Evolutionary conservation across 2,888 invertebrate genomes (phyloP).

Genomic region (Cephalotes varians): DNA sequence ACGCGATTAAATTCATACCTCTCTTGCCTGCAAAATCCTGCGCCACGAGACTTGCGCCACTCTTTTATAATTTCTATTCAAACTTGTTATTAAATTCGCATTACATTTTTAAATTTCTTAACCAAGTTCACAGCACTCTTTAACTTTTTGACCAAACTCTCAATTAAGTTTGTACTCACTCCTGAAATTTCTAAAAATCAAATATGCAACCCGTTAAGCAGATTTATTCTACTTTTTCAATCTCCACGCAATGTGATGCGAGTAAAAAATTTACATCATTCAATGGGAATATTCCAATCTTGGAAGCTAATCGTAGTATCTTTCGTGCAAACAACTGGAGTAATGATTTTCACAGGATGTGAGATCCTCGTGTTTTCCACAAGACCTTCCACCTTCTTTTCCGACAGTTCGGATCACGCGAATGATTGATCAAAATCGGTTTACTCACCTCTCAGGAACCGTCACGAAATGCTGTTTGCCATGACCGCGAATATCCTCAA

Average conservation of each 20-base stretch:
- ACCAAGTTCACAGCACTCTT: constrained; percentile 2
- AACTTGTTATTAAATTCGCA: constrained; percentile 11
- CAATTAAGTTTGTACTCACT: constrained; percentile 10
- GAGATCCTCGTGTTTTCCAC: not conserved
- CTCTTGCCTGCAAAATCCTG: not conserved
- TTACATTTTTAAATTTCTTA: constrained; percentile 20
- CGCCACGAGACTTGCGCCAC: not conserved
- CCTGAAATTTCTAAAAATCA: constrained; percentile 21
- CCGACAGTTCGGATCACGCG: too few species aligned
- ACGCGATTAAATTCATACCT: constrained; percentile 27
- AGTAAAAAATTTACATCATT: not conserved
- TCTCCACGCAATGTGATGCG: not conserved
- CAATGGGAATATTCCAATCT: not conserved
- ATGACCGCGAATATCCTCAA: constrained; percentile 33
- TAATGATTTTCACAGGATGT: not conserved
- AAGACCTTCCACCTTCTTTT: not conserved
- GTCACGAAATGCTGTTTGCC: constrained; percentile 50
- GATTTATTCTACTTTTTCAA: not conserved
- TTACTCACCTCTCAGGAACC: constrained; percentile 32
- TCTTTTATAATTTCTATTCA: not conserved
- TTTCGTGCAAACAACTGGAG: not conserved
- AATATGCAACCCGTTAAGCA: not conserved
- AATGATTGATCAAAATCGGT: not conserved
- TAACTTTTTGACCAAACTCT: constrained; percentile 13
- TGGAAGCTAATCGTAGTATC: not conserved